These are phyloP conservation scores for Epinotia bilunana DNA, from an alignment of 2,888 invertebrate genomes.

Conservation along the genomic window DNA sequence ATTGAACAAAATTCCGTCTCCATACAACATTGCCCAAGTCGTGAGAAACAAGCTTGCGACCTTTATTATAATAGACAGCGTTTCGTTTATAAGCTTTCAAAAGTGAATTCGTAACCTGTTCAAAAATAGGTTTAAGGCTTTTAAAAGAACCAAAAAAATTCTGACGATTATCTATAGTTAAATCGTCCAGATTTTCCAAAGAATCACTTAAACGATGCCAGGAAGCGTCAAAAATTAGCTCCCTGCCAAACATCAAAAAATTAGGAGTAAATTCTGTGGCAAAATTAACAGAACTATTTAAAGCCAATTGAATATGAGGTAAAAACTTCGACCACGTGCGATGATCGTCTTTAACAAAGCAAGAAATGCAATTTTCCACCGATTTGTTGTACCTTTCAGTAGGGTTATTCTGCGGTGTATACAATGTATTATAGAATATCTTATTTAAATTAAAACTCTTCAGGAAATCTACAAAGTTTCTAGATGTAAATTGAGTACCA, in stretches of 20 bases:
- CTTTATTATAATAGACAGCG: conserved; percentile 24
- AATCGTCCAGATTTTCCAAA: conserved; percentile 2
- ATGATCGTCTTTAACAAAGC: conserved; percentile 26
- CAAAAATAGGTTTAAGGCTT: conserved; percentile 6
- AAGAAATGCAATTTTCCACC: conserved; percentile 28
- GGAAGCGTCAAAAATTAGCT: conserved; percentile 21
- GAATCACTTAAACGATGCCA: conserved; percentile 13
- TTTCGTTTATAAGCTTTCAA: conserved; percentile 17
- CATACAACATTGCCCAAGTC: conserved; percentile 29
- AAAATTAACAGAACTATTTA: conserved; percentile 26
- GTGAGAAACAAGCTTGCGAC: conserved; percentile 14
- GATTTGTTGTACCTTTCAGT: conserved; percentile 9
- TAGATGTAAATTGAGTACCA: conserved; percentile 31
- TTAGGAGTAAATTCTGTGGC: conserved; percentile 27
- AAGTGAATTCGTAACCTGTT: not conserved
- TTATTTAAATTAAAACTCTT: conserved; percentile 24
- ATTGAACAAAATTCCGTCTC: conserved; percentile 31
- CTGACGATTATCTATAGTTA: conserved; percentile 6
- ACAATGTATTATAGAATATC: conserved; percentile 26
- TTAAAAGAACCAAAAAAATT: not conserved
- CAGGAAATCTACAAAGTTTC: conserved; percentile 19
- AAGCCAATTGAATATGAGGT: conserved; percentile 24
- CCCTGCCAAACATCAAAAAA: conserved; percentile 36
- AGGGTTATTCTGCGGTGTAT: conserved; percentile 20
- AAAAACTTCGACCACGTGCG: conserved; percentile 20